These are phyloP conservation scores for Hemiprocne comata DNA, from an alignment of 2,113 vertebrate genomes.

Conservation along the genomic window DNA sequence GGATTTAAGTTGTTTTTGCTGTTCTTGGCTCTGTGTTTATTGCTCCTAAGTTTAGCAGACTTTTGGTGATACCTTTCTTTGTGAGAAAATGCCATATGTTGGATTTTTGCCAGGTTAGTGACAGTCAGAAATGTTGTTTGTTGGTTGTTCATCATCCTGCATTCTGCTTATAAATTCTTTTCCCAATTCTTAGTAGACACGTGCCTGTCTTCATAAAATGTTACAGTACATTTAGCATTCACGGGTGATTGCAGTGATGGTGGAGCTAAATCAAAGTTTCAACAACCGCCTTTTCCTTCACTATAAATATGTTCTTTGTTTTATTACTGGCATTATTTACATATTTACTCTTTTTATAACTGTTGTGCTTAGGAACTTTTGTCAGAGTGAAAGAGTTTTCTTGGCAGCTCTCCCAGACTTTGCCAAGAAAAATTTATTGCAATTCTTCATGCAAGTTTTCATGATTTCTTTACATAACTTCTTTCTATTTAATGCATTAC, in stretches of 20 bases:
- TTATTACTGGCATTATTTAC: slow-evolving; percentile 27
- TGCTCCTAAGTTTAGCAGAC: not conserved
- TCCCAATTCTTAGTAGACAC: not conserved
- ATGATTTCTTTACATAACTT: not conserved
- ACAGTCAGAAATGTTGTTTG: not conserved
- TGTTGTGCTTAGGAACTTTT: not conserved
- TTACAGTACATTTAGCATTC: not conserved
- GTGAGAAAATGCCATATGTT: not conserved
- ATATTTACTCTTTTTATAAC: slow-evolving; percentile 24
- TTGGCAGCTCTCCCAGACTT: slow-evolving; percentile 44
- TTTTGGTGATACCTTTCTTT: not conserved
- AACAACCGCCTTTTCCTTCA: not conserved
- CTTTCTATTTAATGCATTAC: not conserved
- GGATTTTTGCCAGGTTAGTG: not conserved
- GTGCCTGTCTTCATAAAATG: not conserved
- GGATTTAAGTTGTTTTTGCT: not conserved
- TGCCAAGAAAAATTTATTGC: not conserved
- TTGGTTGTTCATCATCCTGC: not conserved
- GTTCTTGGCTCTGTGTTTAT: not conserved
- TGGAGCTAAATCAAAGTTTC: not conserved
- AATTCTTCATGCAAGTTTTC: slow-evolving; percentile 24
- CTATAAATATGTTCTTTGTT: not conserved
- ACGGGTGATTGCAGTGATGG: not conserved
- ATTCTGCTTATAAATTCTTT: not conserved
- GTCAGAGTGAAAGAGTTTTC: not conserved